Evolutionary conservation across 2,113 vertebrate species (phyloP).

Genomic region (Megaceryle maxima): DNA sequence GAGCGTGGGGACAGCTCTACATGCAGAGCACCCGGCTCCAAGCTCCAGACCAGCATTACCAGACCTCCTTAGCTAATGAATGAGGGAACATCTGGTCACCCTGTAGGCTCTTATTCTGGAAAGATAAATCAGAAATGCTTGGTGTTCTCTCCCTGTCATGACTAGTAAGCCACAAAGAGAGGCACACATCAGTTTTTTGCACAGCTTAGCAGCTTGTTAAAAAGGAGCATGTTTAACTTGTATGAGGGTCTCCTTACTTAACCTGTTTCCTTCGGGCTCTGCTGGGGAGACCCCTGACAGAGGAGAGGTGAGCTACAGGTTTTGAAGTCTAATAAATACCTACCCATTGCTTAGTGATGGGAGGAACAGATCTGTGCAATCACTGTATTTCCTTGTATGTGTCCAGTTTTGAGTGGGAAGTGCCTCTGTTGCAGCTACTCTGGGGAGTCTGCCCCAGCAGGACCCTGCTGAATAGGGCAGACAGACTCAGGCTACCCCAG

Average conservation of each 20-base stretch:
- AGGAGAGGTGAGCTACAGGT: not conserved
- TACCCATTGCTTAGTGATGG: not conserved
- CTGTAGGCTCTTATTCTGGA: not conserved
- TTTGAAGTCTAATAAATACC: not conserved
- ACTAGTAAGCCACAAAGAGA: not conserved
- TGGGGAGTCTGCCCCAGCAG: not conserved
- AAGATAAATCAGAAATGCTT: not conserved
- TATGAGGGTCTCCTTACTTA: not conserved
- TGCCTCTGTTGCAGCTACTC: not conserved
- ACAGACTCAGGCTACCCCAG: not conserved
- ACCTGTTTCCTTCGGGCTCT: not conserved
- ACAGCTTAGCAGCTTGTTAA: not conserved
- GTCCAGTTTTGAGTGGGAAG: not conserved
- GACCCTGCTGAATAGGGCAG: not conserved
- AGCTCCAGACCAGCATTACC: not conserved
- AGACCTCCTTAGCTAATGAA: not conserved
- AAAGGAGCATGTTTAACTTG: not conserved
- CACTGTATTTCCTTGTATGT: not conserved
- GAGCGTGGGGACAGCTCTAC: not conserved
- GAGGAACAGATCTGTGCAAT: not conserved
- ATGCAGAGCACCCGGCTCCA: not conserved
- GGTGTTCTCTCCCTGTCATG: not conserved
- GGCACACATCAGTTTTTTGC: not conserved
- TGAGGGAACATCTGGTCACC: not conserved
- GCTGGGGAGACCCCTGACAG: not conserved